phyloP scores from a whole-genome alignment of 2,113 vertebrate species.

The Cebidichthys violaceus region DNA sequence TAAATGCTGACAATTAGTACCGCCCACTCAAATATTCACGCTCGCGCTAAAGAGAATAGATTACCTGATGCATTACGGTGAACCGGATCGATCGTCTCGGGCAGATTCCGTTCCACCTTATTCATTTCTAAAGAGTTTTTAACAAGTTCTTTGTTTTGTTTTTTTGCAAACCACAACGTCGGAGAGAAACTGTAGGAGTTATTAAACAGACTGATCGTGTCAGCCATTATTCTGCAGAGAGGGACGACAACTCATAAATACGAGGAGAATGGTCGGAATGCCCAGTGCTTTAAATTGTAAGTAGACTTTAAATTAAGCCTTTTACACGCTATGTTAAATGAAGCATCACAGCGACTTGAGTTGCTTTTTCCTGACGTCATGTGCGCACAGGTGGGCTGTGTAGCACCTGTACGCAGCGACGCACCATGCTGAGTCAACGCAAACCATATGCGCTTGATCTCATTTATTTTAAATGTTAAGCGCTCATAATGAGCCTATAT shows the following conservation, averaged over 20 bases:
- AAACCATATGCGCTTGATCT: background rate
- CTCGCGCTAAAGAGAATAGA: background rate
- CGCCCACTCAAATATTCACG: constrained; percentile 25
- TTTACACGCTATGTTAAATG: background rate
- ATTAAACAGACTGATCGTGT: background rate
- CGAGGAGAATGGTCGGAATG: constrained; percentile 77
- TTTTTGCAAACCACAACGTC: background rate
- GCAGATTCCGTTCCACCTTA: background rate
- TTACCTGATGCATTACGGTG: constrained; percentile 15
- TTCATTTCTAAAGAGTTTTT: background rate
- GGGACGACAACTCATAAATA: constrained; percentile 1
- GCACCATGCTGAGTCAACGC: constrained; percentile 2
- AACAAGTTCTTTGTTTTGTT: background rate
- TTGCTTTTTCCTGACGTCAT: background rate
- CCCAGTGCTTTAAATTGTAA: constrained; percentile 74
- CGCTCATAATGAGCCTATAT: background rate
- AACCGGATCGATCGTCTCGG: constrained; percentile 8
- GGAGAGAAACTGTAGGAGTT: constrained; percentile 6
- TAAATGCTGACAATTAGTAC: constrained; percentile 34
- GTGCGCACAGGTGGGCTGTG: constrained; percentile 29
- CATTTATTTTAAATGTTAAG: constrained; percentile 39
- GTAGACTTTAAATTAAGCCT: constrained; percentile 35
- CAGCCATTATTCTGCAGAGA: constrained; percentile 13
- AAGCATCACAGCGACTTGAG: background rate
- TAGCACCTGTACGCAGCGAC: constrained; percentile 4